Percentiles rank a stretch among this genome's conserved stretches.
Evolutionary conservation across 1,140 invertebrate species (phyloP).

Genomic region (Maniola jurtina): DNA sequence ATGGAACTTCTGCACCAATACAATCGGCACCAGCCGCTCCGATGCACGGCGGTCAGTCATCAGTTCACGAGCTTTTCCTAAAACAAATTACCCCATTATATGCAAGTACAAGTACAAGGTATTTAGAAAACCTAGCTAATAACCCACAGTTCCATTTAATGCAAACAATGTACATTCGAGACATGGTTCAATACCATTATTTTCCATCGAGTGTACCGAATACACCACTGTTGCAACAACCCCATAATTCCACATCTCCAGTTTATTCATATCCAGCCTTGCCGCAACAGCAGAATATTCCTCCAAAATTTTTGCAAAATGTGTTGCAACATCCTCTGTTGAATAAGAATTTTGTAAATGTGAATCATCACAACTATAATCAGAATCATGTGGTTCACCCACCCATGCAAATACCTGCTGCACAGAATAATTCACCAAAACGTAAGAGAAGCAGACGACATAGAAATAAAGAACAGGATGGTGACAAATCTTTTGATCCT

Average conservation of each 20-base stretch:
- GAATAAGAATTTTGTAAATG: conserved; percentile 29
- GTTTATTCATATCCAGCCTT: conserved; percentile 41
- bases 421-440: conserved; percentile 26
- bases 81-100: conserved; percentile 57
- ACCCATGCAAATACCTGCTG: conserved; percentile 6
- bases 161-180: conserved; percentile 40
- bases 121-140: conserved; percentile 59
- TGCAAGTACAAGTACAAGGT: conserved; percentile 50
- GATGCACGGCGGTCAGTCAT: conserved; percentile 19
- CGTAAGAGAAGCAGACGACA: conserved; percentile 28
- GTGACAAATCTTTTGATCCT: conserved; percentile 52
- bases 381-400: conserved; percentile 17
- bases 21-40: conserved; percentile 38
- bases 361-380: conserved; percentile 33
- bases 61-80: conserved; percentile 51
- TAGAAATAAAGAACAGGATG: conserved; percentile 38
- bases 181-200: conserved; percentile 36
- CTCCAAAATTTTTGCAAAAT: conserved; percentile 67
- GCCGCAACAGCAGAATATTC: conserved; percentile 27
- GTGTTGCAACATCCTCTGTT: conserved; percentile 59
- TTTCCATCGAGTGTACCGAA: conserved; percentile 44
- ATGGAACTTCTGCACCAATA: conserved; percentile 49
- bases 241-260: conserved; percentile 20
- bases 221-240: conserved; percentile 42
- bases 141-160: conserved; percentile 57